These are phyloP conservation scores for Anguilla obscura DNA, from an alignment of 2,797 vertebrate species.

Conservation along the genomic window DNA sequence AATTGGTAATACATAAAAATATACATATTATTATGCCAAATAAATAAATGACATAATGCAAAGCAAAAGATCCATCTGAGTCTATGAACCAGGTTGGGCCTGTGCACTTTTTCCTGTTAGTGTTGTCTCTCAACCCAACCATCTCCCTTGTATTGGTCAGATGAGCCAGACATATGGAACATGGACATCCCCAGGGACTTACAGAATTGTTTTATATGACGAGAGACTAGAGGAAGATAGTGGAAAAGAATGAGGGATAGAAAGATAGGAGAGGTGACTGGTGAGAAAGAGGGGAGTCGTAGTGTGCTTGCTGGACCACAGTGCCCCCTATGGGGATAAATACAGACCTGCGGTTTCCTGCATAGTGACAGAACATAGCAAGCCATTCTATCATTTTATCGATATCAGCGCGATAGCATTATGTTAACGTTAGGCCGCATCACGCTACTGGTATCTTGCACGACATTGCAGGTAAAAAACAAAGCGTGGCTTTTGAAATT, in stretches of 20 bases:
- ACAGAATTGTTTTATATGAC: not conserved
- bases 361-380: not conserved
- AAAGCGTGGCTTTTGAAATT: too few relatives aligned
- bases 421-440: too few relatives aligned
- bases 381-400: too few relatives aligned
- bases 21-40: not conserved
- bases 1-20: too few relatives aligned
- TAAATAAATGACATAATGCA: not conserved
- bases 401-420: too few relatives aligned
- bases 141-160: not conserved
- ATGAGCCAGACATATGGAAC: not conserved
- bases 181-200: not conserved
- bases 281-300: not conserved
- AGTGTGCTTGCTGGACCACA: not conserved
- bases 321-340: not conserved
- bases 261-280: not conserved
- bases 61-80: not conserved
- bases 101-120: not conserved
- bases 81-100: not conserved
- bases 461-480: too few relatives aligned
- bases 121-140: not conserved
- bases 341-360: not conserved
- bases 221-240: not conserved
- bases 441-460: too few relatives aligned
- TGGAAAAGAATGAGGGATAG: not conserved